phyloP scores from a whole-genome alignment of 1,140 invertebrate genomes.

The Rhopalosiphum maidis region DNA sequence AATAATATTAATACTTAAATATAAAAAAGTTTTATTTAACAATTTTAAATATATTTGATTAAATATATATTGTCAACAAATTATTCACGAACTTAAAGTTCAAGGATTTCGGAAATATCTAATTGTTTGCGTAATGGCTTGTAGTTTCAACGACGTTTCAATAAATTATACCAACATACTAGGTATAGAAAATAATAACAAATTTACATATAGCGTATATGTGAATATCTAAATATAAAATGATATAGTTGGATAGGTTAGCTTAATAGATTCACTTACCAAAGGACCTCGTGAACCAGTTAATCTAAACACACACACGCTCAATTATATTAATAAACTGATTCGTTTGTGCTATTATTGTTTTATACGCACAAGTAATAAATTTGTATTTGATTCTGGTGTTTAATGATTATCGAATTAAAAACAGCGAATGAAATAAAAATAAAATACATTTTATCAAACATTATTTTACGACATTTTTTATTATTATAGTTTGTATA shows the following conservation, averaged over 20 bases:
- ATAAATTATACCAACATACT: not conserved
- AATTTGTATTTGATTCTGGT: not conserved
- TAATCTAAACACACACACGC: not conserved
- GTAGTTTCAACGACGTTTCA: not conserved
- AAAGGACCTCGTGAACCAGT: conserved; percentile 33
- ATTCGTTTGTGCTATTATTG: conserved; percentile 18
- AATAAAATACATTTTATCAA: not conserved
- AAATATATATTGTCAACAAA: not conserved
- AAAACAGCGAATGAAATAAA: not conserved
- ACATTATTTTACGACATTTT: not conserved
- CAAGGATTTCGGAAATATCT: not conserved
- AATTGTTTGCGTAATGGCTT: not conserved
- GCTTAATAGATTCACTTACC: conserved; percentile 21
- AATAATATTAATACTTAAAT: not conserved
- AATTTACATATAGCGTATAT: not conserved
- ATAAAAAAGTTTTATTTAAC: too few relatives aligned
- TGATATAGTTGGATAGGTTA: not conserved
- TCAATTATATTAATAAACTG: conserved; percentile 7
- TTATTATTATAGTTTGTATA: not conserved
- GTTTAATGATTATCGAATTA: not conserved
- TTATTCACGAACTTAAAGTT: not conserved
- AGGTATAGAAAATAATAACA: not conserved
- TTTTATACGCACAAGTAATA: not conserved
- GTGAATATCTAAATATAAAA: not conserved
- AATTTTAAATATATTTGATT: too few relatives aligned